Evolutionary conservation across 1,140 invertebrate genomes (phyloP), one percentile per base, ranked within the genome.

Genomic region (Conus betulinus): DNA sequence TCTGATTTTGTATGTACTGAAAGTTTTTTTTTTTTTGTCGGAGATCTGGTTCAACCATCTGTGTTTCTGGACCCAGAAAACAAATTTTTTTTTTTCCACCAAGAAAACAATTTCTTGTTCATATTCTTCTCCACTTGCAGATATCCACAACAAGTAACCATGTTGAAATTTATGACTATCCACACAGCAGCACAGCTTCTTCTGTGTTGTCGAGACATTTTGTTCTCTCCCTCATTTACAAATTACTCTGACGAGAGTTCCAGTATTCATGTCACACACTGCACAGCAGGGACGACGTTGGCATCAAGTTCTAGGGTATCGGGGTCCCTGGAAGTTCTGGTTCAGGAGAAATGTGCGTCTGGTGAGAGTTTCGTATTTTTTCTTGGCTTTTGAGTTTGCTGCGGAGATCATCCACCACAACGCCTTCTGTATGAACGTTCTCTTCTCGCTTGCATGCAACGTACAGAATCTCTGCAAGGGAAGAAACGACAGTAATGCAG

Each of bases 311-410:
- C 76, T 78, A 78, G 76, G 11, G 7, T 13, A 27, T 78, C 76
- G 25, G 76, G 76, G n/a, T 27, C 76, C 76, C 39, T 39, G 76
- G 76, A 83, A 83, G 52, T 57, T 83, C 81, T 57, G 51, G 20
- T 83, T 51, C 81, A 83, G 81, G 1, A 83, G 81, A 83, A 85
- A 76, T 17, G 84, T 85, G 67, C 84, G 84, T 85, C 67, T 71
- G 84, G 84, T 85, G 23, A 85, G 84, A 39, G 63, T 85, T 52
- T 67, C 84, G 57, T 67, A 67, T 74, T 53, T 67, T 76, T 85
- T 85, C 84, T 85, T 85, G 84, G 84, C 84, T 85, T 85, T 85
- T n/a, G 84, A 57, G 63, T 85, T 85, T 39, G 84, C 84, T 11
- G 84, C 84, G 1, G 84, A 71, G 67, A 85, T 85, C 84, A 85